Percentiles rank a stretch among this genome's conserved stretches.
Conservation (phyloP, 2,888 invertebrate species). For the Chymomyza fuscimana region DNA sequence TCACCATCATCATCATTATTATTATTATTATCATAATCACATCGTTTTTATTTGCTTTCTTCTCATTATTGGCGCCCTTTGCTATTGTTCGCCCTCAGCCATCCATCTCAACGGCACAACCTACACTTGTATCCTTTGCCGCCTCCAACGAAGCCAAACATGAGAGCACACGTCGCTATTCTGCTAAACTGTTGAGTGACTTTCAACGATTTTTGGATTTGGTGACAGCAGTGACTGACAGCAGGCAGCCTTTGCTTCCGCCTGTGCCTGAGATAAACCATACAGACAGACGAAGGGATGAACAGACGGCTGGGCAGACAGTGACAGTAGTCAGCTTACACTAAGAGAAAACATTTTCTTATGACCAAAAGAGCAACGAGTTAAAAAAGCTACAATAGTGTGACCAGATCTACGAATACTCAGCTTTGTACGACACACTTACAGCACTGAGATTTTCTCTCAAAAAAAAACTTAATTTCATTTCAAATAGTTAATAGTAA, state of each 20-base stretch:
- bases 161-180: constrained; percentile 24
- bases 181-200: constrained; percentile 70
- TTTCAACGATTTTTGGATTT: constrained; percentile 68
- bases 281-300: background rate
- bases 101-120: background rate
- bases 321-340: background rate
- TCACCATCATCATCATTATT: background rate
- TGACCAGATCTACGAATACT: background rate
- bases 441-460: no score
- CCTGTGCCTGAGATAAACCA: constrained; percentile 58
- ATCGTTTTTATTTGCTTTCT: background rate
- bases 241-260: constrained; percentile 34
- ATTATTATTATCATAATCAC: background rate
- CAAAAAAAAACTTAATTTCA: no score
- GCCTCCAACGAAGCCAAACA: background rate
- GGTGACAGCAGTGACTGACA: constrained; percentile 50
- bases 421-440: no score
- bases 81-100: background rate
- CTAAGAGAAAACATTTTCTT: background rate
- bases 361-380: background rate
- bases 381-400: background rate
- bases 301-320: background rate
- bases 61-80: background rate
- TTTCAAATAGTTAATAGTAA: no score
- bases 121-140: background rate